These are phyloP conservation scores for Drosophila pallidifrons DNA, from an alignment of 1,140 invertebrate species.

Conservation along the genomic window DNA sequence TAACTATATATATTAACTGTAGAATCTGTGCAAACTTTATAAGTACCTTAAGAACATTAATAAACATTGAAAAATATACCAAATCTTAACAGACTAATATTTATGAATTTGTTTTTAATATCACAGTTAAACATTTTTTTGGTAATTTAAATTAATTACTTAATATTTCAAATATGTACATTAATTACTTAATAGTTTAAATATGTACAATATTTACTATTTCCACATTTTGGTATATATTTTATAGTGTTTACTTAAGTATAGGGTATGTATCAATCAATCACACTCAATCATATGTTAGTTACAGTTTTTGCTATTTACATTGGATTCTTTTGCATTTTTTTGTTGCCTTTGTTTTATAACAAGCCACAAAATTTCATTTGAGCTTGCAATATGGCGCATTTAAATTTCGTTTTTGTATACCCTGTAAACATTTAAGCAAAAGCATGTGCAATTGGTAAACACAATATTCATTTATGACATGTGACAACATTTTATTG, in stretches of 20 bases:
- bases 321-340: slow-evolving; percentile 41
- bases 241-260: background rate
- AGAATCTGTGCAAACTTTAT: too few relatives aligned
- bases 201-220: background rate
- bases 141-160: too few relatives aligned
- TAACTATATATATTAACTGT: too few relatives aligned
- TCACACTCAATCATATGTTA: background rate
- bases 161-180: background rate
- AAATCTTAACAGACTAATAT: too few relatives aligned
- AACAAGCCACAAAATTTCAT: slow-evolving; percentile 81
- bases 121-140: too few relatives aligned
- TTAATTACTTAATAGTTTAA: too few relatives aligned
- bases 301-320: slow-evolving; percentile 37
- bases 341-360: slow-evolving; percentile 51
- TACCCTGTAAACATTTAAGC: slow-evolving; percentile 6
- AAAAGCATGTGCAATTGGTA: background rate
- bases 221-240: background rate
- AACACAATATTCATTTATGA: too few relatives aligned
- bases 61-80: too few relatives aligned
- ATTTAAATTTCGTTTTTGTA: slow-evolving; percentile 63
- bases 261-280: slow-evolving; percentile 10
- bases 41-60: too few relatives aligned
- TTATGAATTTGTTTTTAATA: too few relatives aligned
- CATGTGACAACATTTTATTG: too few relatives aligned
- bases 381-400: slow-evolving; percentile 77